Percentiles rank a stretch among this genome's conserved stretches.
These are phyloP conservation scores for Melipona beecheii DNA, from an alignment of 2,888 invertebrate species.

Conservation along the genomic window DNA sequence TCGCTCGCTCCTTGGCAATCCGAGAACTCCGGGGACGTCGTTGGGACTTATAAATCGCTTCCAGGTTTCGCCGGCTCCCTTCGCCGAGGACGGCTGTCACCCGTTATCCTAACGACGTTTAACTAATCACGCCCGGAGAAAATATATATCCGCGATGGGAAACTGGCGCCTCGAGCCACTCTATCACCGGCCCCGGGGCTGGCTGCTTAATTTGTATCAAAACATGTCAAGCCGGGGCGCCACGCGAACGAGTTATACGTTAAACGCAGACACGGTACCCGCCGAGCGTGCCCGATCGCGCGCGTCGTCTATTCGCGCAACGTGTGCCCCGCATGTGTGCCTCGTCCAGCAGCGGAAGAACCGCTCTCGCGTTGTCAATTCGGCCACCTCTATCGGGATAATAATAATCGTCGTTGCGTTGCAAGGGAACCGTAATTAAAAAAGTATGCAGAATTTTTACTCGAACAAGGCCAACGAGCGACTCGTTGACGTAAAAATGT, in stretches of 20 bases:
- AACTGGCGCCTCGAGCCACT: constrained; percentile 70
- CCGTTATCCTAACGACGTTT: constrained; percentile 80
- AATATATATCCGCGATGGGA: constrained; percentile 77
- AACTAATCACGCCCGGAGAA: constrained; percentile 81
- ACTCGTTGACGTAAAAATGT: no score
- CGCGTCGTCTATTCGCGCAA: constrained; percentile 55
- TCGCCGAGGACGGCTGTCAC: constrained; percentile 74
- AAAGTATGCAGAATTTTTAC: no score
- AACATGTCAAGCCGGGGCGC: constrained; percentile 75
- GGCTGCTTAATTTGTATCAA: constrained; percentile 78
- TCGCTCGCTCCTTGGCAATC: constrained; percentile 68
- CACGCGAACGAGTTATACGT: constrained; percentile 66
- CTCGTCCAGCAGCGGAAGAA: constrained; percentile 30
- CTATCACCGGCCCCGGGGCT: constrained; percentile 59
- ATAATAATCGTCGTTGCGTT: background rate
- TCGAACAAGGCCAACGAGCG: no score
- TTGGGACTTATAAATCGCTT: constrained; percentile 80
- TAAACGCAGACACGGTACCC: constrained; percentile 47
- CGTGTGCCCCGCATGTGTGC: constrained; percentile 64
- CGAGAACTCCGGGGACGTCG: constrained; percentile 65
- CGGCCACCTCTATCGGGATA: constrained; percentile 3
- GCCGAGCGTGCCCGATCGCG: constrained; percentile 23
- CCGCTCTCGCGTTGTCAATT: constrained; percentile 47
- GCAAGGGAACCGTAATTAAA: no score
- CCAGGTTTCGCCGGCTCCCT: constrained; percentile 74